phyloP scores from a whole-genome alignment of 2,888 invertebrate genomes.

The Drosophila monieri region DNA sequence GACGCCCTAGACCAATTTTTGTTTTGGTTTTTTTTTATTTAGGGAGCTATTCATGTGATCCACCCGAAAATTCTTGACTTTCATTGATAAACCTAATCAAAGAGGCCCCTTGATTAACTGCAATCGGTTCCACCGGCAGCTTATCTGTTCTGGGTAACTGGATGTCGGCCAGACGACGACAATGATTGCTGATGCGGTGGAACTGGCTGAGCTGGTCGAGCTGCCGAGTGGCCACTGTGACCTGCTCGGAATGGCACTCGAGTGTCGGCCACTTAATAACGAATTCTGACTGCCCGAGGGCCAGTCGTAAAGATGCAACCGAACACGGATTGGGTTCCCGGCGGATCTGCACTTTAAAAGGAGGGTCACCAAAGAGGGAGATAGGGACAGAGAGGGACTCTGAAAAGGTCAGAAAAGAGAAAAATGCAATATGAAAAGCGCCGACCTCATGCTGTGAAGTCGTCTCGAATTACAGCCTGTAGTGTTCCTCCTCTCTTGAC shows the following conservation, averaged over 20 bases:
- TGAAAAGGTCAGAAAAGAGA: constrained; percentile 12
- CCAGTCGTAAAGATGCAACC: constrained; percentile 32
- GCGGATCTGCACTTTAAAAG: constrained; percentile 21
- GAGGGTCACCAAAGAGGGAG: neutral
- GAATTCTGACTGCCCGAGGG: constrained; percentile 31
- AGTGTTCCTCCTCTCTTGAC: neutral
- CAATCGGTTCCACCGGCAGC: constrained; percentile 8
- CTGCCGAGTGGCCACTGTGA: constrained; percentile 20
- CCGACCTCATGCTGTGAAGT: constrained; percentile 30
- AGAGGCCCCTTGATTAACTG: constrained; percentile 26
- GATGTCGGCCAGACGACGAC: neutral
- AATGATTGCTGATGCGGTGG: constrained; percentile 11
- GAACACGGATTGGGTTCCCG: constrained; percentile 25
- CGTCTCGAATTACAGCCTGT: constrained; percentile 31
- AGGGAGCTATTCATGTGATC: neutral
- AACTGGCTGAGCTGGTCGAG: no score
- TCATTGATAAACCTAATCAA: constrained; percentile 39
- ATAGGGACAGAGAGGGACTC: neutral
- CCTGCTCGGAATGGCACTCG: constrained; percentile 33
- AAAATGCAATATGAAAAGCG: constrained; percentile 2
- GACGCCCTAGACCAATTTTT: neutral
- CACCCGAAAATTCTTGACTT: constrained; percentile 8
- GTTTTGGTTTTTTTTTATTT: neutral
- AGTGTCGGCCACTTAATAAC: constrained; percentile 38
- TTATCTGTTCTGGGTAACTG: constrained; percentile 23